Evolutionary conservation across 1,140 invertebrate species (phyloP), one percentile per base, ranked within the genome.

Genomic region (Heliconius congener): DNA sequence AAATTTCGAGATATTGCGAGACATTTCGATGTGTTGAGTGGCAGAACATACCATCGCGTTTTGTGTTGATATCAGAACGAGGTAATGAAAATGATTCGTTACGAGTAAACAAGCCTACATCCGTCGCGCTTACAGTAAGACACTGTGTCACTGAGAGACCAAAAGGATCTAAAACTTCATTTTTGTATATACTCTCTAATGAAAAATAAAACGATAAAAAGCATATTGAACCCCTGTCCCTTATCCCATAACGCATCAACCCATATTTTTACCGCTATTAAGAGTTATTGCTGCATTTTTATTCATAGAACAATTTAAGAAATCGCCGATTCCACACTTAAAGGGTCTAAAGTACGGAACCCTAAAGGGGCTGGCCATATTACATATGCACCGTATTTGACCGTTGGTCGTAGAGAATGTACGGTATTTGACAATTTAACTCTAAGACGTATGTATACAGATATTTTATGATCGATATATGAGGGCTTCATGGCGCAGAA

Each of bases 271-370:
- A 88, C 84, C 86, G 87, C 85, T 85, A 91, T 92, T 92, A 90
- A 87, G 91, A 92, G 80, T 89, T 90, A 93, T 93, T 81, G 86
- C 85, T 89, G 87, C 89, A 92, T 91, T 91, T 88, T 92, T 93
- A 93, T 93, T 93, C 91, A 92, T 92, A 80, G 87, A 84, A 87
- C 88, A 84, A 90, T 91, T 91, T 90, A 86, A 85, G 81, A 89
- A 88, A 91, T 88, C 84, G 83, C 84, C 60, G 46, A 72, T 77
- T 82, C 83, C 83, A 84, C 81, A 82, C 80, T 86, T 85, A 84
- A 84, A 73, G 79, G 82, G 57, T 71, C 74, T 60, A 52, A 42
- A 66, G 39, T 39, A 39, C 34, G 19, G 16, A 76, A 30, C n/a
- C 50, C 78, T 70, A 16, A 55, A 39, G n/a, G 78, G 27, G 37